Conservation (phyloP, 2,888 invertebrate species). For the Caenorhabditis zanzibari region DNA sequence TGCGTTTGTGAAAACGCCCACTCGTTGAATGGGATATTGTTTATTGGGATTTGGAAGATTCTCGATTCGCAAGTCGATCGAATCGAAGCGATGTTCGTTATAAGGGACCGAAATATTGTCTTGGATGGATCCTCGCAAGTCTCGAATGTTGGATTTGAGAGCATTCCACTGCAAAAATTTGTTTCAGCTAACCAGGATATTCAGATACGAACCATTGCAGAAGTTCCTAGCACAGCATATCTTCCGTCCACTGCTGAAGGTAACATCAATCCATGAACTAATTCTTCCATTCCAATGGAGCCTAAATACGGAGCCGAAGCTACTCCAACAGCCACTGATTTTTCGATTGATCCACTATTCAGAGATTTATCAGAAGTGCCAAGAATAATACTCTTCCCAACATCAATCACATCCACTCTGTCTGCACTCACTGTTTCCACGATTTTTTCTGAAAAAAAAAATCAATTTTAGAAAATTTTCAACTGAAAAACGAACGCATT, state of each 20-base stretch:
- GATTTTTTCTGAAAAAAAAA: conserved; percentile 8
- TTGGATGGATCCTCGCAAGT: not conserved
- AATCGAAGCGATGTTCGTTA: conserved; percentile 28
- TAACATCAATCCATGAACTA: conserved; percentile 29
- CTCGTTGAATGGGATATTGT: not conserved
- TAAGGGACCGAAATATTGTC: not conserved
- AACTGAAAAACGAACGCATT: conserved; percentile 16
- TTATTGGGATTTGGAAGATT: not conserved
- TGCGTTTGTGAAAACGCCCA: conserved; percentile 26
- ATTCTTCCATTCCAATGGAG: conserved; percentile 20
- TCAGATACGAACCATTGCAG: conserved; percentile 26
- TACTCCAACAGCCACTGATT: conserved; percentile 7
- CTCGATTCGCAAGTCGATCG: not conserved
- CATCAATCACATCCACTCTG: not conserved
- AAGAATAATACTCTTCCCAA: conserved; percentile 34
- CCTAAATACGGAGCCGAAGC: conserved; percentile 1
- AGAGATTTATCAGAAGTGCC: conserved; percentile 20
- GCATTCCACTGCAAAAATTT: conserved; percentile 41
- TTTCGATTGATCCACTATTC: not conserved
- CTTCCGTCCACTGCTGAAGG: conserved; percentile 22
- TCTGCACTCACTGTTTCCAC: not conserved
- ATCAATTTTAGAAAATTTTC: not conserved
- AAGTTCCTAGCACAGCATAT: conserved; percentile 39
- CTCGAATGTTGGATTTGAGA: conserved; percentile 29
- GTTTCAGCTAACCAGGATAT: not conserved